Percentiles rank a stretch among this genome's conserved stretches.
phyloP scores from a whole-genome alignment of 2,888 invertebrate genomes.

The Euplagia quadripunctaria region DNA sequence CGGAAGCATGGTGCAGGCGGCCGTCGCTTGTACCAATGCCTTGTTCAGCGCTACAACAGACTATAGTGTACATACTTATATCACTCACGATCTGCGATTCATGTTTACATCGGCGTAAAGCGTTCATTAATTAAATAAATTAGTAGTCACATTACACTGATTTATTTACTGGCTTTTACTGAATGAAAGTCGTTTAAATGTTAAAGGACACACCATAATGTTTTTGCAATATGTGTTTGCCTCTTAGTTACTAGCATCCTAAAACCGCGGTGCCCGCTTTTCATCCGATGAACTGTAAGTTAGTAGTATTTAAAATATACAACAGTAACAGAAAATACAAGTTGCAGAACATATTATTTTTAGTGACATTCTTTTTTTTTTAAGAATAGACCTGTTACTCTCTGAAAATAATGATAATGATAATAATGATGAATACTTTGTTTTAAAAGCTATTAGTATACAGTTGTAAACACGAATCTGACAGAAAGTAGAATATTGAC shows the following conservation, averaged over 20 bases:
- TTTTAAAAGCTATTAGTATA: too few species aligned
- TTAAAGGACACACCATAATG: not conserved
- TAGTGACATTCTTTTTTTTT: too few species aligned
- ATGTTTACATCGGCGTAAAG: slow-evolving; percentile 43
- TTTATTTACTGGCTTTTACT: not conserved
- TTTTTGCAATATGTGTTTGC: not conserved
- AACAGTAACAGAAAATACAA: too few species aligned
- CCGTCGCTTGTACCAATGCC: slow-evolving; percentile 45
- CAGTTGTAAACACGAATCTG: too few species aligned
- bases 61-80: slow-evolving; percentile 32
- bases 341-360: too few species aligned
- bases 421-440: too few species aligned
- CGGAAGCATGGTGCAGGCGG: slow-evolving; percentile 57
- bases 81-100: slow-evolving; percentile 45
- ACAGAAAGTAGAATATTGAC: not conserved
- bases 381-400: too few species aligned
- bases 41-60: slow-evolving; percentile 36
- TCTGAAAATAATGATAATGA: too few species aligned
- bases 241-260: too few species aligned
- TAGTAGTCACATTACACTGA: not conserved
- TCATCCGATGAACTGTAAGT: too few species aligned
- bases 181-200: slow-evolving; percentile 4
- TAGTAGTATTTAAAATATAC: too few species aligned
- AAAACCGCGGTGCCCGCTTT: too few species aligned
- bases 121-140: slow-evolving; percentile 42